Evolutionary conservation across 2,113 vertebrate species (phyloP), one percentile per base, ranked within the genome.

Genomic region (Edolisoma coerulescens): DNA sequence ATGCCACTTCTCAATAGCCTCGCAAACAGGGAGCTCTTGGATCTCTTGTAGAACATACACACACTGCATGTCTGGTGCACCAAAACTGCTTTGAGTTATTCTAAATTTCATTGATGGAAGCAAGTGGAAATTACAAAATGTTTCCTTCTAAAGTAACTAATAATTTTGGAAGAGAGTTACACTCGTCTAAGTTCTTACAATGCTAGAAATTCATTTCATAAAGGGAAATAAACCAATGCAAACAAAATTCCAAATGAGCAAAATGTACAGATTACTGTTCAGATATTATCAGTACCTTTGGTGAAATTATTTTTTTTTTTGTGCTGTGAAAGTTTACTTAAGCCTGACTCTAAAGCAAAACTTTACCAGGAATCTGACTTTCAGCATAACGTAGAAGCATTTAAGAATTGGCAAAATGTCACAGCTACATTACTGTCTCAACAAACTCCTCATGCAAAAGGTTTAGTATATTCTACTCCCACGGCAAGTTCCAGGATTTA

Each of bases 361-460:
- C 89, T 85, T 89, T 27, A 96, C 69, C 94, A 96, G 85, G 60
- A 97, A 96, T 96, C 93, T 94, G 95, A 89, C 93, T 95, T 97
- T 86, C 96, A 95, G 86, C 93, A 95, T 94, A 92, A 96, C 16
- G 87, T 85, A 95, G 95, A 98, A 97, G 96, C 95, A 94, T 96
- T 96, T 93, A 95, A 97, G 95, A 96, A 97, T 93, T 97, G 97
- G 97, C 97, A 98, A 98, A 97, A 95, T 74, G 95, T 98, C 95
- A 97, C 96, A 97, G 97, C 96, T 98, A 96, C 93, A 30, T 97
- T 91, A 96, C 94, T 96, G 97, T 96, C 97, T 97, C 97, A 97
- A 98, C 96, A 96, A 97, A 98, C 90, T 97, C 95, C 96, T 96
- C 97, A 97, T 98, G 97, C 97, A 98, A 73, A 98, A 97, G 96